Evolutionary conservation across 2,888 invertebrate species (phyloP).

Genomic region (Stenchaetothrips biformis): DNA sequence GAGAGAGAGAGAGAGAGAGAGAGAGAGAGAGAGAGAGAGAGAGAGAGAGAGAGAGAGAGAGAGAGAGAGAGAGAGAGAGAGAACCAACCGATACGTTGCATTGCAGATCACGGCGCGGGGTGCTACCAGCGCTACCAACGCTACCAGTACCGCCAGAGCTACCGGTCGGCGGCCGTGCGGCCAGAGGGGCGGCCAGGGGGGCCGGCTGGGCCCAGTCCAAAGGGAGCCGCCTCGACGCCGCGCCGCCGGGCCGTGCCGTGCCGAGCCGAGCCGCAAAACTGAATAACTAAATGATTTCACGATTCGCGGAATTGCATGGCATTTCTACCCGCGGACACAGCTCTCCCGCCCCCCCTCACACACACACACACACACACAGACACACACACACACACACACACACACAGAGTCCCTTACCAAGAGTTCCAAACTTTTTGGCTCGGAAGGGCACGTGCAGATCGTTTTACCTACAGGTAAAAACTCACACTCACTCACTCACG

Average conservation of each 20-base stretch:
- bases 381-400: no score
- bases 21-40: no score
- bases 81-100: not conserved
- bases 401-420: no score
- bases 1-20: no score
- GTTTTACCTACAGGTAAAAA: no score
- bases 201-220: not conserved
- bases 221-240: not conserved
- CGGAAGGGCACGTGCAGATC: no score
- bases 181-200: not conserved
- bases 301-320: not conserved
- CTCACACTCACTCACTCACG: not conserved
- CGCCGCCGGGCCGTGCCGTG: not conserved
- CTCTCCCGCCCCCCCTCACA: no score
- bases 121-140: no score
- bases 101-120: not conserved
- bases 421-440: no score
- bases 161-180: not conserved
- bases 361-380: no score
- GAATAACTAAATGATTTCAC: not conserved
- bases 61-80: no score
- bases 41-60: no score
- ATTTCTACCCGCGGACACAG: not conserved
- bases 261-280: not conserved
- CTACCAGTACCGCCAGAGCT: not conserved